Evolutionary conservation across 2,113 vertebrate genomes (phyloP), one percentile per base, ranked within the genome.

Genomic region (Ophiodon elongatus): DNA sequence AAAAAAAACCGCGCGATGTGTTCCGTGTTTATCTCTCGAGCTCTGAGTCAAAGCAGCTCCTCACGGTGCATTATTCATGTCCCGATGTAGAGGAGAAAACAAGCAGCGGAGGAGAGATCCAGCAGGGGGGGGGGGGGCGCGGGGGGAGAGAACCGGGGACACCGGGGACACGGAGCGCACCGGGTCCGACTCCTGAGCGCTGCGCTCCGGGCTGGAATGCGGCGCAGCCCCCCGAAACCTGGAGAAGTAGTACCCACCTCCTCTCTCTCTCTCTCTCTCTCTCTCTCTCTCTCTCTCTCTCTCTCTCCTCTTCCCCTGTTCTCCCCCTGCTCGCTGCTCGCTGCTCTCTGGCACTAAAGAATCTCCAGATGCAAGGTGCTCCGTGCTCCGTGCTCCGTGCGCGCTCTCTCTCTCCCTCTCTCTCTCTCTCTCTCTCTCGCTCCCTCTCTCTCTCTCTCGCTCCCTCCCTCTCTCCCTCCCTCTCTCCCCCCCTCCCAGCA

Each of bases 131-230:
- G 8, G 52, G 9, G 23, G n/a, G n/a, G n/a, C n/a, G n/a, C n/a
- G n/a, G n/a, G 23, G 8, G 8, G 52, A 10, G 43, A 50, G 45
- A 19, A 13, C 45, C 45, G 43, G 79, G 11, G 70, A 57, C 2
- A 13, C 45, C 45, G 43, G 79, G 11, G 70, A 57, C 2, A 45
- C 0, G 69, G 66, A 77, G 83, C 86, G 85, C 82, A 7, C 79
- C 69, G 79, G 75, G 77, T 83, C 87, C 85, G 81, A 33, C n/a
- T 92, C 80, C 65, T 45, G 74, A 56, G 86, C 83, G 70, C 88
- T 73, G 86, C 85, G 77, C 84, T 71, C 73, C 76, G 85, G 76
- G 52, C 45, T 31, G 65, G 87, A 92, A 88, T 85, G 86, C 86
- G 31, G 82, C 33, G 69, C 82, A 72, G 70, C 8, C 19, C 45